These are phyloP conservation scores for Mylabris sibirica DNA, from an alignment of 2,888 invertebrate genomes.

Conservation along the genomic window DNA sequence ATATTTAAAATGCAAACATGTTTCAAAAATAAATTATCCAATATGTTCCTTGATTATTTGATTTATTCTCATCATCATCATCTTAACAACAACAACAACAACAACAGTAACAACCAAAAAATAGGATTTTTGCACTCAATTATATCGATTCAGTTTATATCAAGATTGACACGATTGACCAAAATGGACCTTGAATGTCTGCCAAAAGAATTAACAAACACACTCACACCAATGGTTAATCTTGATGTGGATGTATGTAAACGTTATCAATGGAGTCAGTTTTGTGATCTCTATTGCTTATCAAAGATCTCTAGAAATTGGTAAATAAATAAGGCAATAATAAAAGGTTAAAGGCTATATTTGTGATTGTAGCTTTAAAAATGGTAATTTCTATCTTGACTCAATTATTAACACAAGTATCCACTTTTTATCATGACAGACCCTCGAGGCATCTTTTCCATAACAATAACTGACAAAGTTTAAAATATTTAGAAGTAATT, in stretches of 20 bases:
- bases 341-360: too few relatives aligned
- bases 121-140: not conserved
- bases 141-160: not conserved
- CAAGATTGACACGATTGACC: not conserved
- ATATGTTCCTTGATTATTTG: not conserved
- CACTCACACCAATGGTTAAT: too few relatives aligned
- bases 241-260: too few relatives aligned
- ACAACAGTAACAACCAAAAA: too few relatives aligned
- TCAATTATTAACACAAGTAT: not conserved
- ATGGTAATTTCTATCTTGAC: not conserved
- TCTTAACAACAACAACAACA: too few relatives aligned
- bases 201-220: not conserved
- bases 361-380: not conserved
- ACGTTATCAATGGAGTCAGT: too few relatives aligned
- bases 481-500: constrained; percentile 1
- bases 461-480: not conserved
- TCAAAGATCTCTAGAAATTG: too few relatives aligned
- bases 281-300: too few relatives aligned
- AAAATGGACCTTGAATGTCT: not conserved
- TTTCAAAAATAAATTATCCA: not conserved
- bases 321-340: too few relatives aligned
- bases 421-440: not conserved
- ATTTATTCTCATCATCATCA: too few relatives aligned
- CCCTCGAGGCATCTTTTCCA: not conserved
- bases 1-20: not conserved